Conservation (phyloP, 2,888 invertebrate genomes). For the Agrochola lota region DNA sequence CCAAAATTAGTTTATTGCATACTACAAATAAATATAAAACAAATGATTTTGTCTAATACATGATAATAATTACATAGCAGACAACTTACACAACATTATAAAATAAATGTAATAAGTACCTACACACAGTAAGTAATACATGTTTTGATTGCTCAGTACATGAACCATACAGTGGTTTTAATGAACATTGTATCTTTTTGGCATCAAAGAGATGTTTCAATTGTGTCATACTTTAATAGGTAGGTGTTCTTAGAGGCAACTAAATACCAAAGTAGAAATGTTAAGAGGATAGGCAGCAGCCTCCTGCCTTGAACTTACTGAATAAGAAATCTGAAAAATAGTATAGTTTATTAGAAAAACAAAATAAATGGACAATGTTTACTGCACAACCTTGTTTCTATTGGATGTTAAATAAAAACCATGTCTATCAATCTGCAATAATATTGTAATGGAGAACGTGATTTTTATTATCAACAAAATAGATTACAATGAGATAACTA, state of each 20-base stretch:
- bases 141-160: neutral
- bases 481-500: conserved; percentile 20
- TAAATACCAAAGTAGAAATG: neutral
- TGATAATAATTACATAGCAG: neutral
- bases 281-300: neutral
- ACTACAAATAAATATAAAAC: neutral
- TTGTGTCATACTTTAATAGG: neutral
- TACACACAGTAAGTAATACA: neutral
- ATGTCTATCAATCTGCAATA: neutral
- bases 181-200: neutral
- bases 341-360: neutral
- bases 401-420: conserved; percentile 12
- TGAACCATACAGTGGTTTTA: neutral
- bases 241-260: neutral
- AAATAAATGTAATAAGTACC: neutral
- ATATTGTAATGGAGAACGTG: conserved; percentile 6
- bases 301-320: neutral
- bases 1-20: neutral
- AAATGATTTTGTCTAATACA: neutral
- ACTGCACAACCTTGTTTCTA: neutral
- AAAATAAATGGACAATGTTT: neutral
- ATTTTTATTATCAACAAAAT: conserved; percentile 15
- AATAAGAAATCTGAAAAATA: neutral
- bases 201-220: neutral
- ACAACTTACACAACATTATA: neutral